Evolutionary conservation across 2,113 vertebrate genomes (phyloP), one percentile per base, ranked within the genome.

Genomic region (Machaerirhynchus nigripectus): DNA sequence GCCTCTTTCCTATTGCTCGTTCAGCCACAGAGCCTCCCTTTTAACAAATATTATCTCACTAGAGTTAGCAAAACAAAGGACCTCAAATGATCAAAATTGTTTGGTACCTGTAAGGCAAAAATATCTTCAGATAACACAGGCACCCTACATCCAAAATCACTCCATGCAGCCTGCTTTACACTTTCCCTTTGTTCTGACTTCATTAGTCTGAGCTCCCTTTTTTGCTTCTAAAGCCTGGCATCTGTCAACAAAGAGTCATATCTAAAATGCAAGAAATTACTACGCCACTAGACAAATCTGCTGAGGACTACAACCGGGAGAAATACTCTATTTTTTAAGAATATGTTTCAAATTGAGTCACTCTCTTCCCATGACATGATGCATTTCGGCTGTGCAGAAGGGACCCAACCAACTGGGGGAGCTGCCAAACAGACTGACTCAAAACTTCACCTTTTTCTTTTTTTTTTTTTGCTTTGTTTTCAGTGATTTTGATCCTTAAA

Each of bases 1-100:
- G 3, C 13, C 10, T 33, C 37, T 27, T 68, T 65, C 26, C 49
- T 44, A 33, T 2, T 63, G 35, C 50, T 85, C 50, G 37, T 31
- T 40, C 42, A 80, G 44, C 1, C 27, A 63, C 0, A 0, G 46
- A 91, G 44, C 12, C 6, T 5, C 4, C 26, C 10, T 53, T 74
- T 76, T 24, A 84, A 81, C 12, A 89, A 73, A 63, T 21, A 80
- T 22, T 81, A 83, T 61, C 55, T 71, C 73, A 77, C 49, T 61
- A 56, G 23, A 86, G 57, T 61, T 31, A 71, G n/a, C 37, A 70
- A 47, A 89, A 94, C 39, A 93, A 94, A 94, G 42, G 20, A 52
- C 5, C 13, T 61, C 80, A 89, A 78, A 83, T 15, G 13, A 95
- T 55, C 39, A 86, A 78, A 93, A 77, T 88, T 57, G 89, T 67